A percentile compares a stretch with the other conserved stretches of the same genome.
Conservation (phyloP, 2,888 invertebrate species). For the Sepioteuthis lessoniana region DNA sequence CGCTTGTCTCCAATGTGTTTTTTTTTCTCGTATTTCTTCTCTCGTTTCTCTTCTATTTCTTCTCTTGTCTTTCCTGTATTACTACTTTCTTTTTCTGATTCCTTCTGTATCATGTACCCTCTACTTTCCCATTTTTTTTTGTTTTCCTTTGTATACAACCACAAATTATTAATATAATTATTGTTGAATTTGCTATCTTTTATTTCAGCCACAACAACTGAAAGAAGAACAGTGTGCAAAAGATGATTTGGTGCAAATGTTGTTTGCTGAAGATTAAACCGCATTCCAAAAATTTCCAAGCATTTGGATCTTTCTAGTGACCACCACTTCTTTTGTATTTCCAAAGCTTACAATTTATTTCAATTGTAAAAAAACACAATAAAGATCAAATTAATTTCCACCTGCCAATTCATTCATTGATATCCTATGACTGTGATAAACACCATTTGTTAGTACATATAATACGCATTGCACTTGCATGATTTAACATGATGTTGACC, state of each 20-base stretch:
- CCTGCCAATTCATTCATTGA: background rate
- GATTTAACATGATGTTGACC: too few relatives aligned
- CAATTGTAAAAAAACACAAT: background rate
- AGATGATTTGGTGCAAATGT: conserved; percentile 84
- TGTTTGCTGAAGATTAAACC: conserved; percentile 80
- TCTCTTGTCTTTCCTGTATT: too few relatives aligned
- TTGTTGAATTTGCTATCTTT: conserved; percentile 35
- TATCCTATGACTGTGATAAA: too few relatives aligned
- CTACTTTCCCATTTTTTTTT: background rate
- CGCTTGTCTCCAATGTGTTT: background rate
- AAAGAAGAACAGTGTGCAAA: conserved; percentile 87
- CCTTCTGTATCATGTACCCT: too few relatives aligned
- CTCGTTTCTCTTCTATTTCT: too few relatives aligned
- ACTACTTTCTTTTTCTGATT: too few relatives aligned
- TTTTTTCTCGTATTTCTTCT: too few relatives aligned
- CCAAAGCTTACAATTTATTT: background rate
- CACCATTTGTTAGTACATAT: too few relatives aligned
- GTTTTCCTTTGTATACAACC: background rate
- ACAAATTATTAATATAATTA: background rate
- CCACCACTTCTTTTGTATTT: background rate
- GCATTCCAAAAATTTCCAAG: background rate
- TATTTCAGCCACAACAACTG: conserved; percentile 80
- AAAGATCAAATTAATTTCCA: background rate
- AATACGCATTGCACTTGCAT: too few relatives aligned
- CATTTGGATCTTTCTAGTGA: background rate